Conservation (phyloP, 1,140 invertebrate genomes). For the Drosophila sturtevanti region DNA sequence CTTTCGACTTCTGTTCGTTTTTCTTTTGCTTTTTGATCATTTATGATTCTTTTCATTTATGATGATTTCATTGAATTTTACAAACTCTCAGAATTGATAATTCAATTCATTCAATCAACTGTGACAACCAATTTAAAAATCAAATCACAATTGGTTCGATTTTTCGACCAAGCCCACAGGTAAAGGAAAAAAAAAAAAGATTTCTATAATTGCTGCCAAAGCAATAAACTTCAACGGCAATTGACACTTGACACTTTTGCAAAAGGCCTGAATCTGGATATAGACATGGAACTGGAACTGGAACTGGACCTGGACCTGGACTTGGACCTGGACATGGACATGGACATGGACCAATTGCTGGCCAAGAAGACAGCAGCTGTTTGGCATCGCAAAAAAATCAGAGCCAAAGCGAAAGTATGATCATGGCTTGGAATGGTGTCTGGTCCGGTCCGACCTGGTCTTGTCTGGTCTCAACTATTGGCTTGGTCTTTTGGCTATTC, state of each 20-base stretch:
- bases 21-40: neutral
- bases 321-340: slow-evolving; percentile 10
- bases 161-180: slow-evolving; percentile 38
- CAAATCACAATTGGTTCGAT: slow-evolving; percentile 61
- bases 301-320: slow-evolving; percentile 2
- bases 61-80: neutral
- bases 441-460: neutral
- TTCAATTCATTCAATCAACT: slow-evolving; percentile 66
- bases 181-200: slow-evolving; percentile 26
- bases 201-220: slow-evolving; percentile 76
- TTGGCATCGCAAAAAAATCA: neutral
- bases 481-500: slow-evolving; percentile 52
- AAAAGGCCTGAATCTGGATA: slow-evolving; percentile 30
- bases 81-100: slow-evolving; percentile 64
- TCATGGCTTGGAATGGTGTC: slow-evolving; percentile 6
- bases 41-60: neutral
- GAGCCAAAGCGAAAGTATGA: slow-evolving; percentile 18
- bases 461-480: too few species aligned
- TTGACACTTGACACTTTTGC: slow-evolving; percentile 75
- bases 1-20: neutral
- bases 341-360: neutral
- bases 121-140: slow-evolving; percentile 75
- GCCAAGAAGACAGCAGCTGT: slow-evolving; percentile 8
- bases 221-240: slow-evolving; percentile 78
- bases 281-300: too few species aligned